Evolutionary conservation across 2,888 invertebrate genomes (phyloP), one percentile per base, ranked within the genome.

Genomic region (Parelbella ahira): DNA sequence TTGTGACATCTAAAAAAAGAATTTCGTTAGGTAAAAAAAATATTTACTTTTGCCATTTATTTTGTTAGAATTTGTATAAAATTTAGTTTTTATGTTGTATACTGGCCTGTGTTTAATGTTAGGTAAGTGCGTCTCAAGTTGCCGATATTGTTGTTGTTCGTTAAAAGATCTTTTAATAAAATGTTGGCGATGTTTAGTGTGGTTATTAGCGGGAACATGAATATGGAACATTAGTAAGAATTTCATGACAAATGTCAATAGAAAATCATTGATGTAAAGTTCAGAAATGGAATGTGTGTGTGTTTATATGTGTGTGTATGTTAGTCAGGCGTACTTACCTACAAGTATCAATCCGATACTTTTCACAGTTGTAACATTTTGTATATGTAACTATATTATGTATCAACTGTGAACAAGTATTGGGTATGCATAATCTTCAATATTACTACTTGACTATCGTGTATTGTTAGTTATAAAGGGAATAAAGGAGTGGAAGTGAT

Each of bases 301-400:
- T n/a, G n/a, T n/a, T n/a, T n/a, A n/a, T n/a, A n/a, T n/a, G n/a
- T n/a, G n/a, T n/a, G n/a, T n/a, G n/a, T n/a, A n/a, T n/a, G n/a
- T n/a, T n/a, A 13, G 15, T 36, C 24, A 25, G 18, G 24, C 24
- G 34, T 25, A 36, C 34, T 36, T 36, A 36, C 28, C 9, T 20
- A 21, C 4, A 9, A 24, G 4, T 9, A 20, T 20, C n/a, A 11
- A n/a, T 6, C 3, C 7, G 6, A 29, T 19, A 29, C 20, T 32
- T 19, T 19, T 32, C 20, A 32, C 30, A 20, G 30, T 32, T 32
- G 19, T n/a, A 9, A 24, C 9, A 20, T 6, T 15, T 15, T 15
- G 15, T 0, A 27, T 12, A 12, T 27, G 7, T 3, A 13, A n/a
- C n/a, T n/a, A n/a, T n/a, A n/a, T n/a, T n/a, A n/a, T n/a, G n/a